Base-by-base conservation (phyloP, 2,113 vertebrate genomes). In the Lophius piscatorius region DNA sequence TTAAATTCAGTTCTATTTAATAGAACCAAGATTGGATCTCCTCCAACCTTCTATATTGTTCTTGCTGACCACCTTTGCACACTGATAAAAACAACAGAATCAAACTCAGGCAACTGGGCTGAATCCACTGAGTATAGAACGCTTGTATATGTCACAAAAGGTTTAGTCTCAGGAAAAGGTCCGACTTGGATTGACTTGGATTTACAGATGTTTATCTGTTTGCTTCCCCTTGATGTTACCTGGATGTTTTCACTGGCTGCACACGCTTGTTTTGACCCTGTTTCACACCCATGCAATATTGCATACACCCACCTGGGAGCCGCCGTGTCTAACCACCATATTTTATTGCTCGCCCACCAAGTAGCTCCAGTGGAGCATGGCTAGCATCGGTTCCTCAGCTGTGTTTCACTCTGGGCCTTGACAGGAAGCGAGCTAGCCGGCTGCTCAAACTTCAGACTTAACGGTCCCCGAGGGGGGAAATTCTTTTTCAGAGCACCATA, bases 241-340 rank as follows among this genome's bases (percentile, higher is more conserved):
- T 36, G 46, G 26, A 47, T 60, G 38, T 33, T 48, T 60, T 72
- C 57, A 20, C 58, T 58, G 24, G 63, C 41, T 2, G 14, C 28
- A 45, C 24, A 14, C 22, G 10, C 49, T 50, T 39, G 17, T 20
- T 48, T 40, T 59, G 42, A 77, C 59, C 55, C 22, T 1, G 11
- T 49, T 70, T 61, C 45, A 34, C 58, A 46, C 46, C 45, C 24
- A 55, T 71, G 62, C 3, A 2, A 76, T 73, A 49, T 58, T 65
- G 21, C 46, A 40, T 63, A 22, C 48, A 26, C 39, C 70, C 73
- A 84, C 65, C 50, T 62, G 76, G 58, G 77, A 77, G 60, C 60
- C 33, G 38, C 39, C 16, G 11, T 48, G 33, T 64, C 40, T 29
- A 41, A 22, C 29, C 44, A 17, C 14, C 42, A 16, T 45, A 35